These are phyloP conservation scores for Scalopus aquaticus DNA, from an alignment of 2,113 vertebrate genomes.

Conservation along the genomic window DNA sequence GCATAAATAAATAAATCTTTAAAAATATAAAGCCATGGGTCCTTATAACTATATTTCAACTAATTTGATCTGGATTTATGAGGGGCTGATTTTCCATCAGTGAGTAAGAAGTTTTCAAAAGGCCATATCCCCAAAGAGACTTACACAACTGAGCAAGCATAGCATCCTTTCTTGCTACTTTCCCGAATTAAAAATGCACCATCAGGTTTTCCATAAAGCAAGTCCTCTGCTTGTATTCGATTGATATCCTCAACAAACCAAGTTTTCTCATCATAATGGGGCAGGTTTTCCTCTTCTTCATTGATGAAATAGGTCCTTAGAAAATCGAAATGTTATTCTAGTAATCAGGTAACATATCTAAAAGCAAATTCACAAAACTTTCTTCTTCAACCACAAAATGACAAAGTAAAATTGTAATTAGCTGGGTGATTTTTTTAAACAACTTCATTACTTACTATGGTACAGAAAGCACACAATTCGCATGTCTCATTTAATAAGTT, in stretches of 20 bases:
- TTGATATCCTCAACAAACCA: slow-evolving; percentile 98
- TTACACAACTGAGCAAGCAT: slow-evolving; percentile 99
- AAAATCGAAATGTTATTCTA: slow-evolving; percentile 63
- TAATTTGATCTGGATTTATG: slow-evolving; percentile 36
- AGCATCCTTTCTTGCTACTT: slow-evolving; percentile 98
- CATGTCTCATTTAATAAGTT: neutral
- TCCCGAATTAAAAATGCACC: slow-evolving; percentile 97
- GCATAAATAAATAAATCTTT: neutral
- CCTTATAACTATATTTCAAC: neutral
- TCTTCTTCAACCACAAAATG: slow-evolving; percentile 54
- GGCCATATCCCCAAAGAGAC: slow-evolving; percentile 75
- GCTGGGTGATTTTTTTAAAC: neutral
- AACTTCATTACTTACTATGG: neutral
- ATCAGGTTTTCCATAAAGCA: slow-evolving; percentile 93
- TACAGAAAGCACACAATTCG: slow-evolving; percentile 31
- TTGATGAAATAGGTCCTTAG: slow-evolving; percentile 92
- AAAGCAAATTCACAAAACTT: slow-evolving; percentile 52
- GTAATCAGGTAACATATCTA: slow-evolving; percentile 33
- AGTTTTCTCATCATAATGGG: slow-evolving; percentile 95
- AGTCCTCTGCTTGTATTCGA: slow-evolving; percentile 94
- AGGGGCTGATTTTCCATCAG: neutral
- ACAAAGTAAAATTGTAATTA: slow-evolving; percentile 32
- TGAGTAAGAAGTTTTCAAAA: slow-evolving; percentile 38
- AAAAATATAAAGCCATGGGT: neutral
- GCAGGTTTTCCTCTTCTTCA: slow-evolving; percentile 94